These are phyloP conservation scores for Pteronura brasiliensis DNA, from an alignment of 2,113 vertebrate species.

Conservation along the genomic window DNA sequence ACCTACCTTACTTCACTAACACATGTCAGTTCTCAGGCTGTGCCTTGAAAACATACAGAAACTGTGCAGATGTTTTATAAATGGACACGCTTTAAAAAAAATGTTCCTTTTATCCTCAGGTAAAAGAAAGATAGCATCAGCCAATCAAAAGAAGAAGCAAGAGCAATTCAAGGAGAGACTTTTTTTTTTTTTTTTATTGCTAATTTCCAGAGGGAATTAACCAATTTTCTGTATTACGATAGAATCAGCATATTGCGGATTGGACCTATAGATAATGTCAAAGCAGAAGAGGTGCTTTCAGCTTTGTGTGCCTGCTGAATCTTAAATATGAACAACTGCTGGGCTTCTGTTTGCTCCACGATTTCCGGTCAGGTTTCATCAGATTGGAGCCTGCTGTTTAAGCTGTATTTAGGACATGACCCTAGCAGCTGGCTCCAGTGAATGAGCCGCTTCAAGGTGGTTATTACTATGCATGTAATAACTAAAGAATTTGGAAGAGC, in stretches of 20 bases:
- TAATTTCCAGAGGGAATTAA: constrained; percentile 89
- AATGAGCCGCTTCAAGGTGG: constrained; percentile 70
- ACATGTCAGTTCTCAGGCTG: neutral
- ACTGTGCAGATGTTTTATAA: constrained; percentile 61
- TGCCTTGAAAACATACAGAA: constrained; percentile 13
- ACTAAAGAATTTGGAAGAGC: constrained; percentile 60
- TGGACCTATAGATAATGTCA: constrained; percentile 88
- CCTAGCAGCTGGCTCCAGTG: constrained; percentile 63
- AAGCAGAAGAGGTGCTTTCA: constrained; percentile 78
- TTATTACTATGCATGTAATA: constrained; percentile 63
- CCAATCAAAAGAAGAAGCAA: constrained; percentile 87
- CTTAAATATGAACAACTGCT: constrained; percentile 77
- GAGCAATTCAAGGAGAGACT: constrained; percentile 92
- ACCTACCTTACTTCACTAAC: constrained; percentile 45
- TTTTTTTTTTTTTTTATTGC: constrained; percentile 90
- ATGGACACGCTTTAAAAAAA: constrained; percentile 49
- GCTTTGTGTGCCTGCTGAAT: constrained; percentile 81
- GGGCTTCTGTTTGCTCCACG: constrained; percentile 76
- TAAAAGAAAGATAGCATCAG: constrained; percentile 89
- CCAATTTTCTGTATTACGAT: constrained; percentile 94
- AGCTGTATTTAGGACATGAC: constrained; percentile 67
- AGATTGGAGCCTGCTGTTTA: constrained; percentile 70
- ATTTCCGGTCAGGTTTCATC: constrained; percentile 77
- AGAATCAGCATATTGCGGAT: constrained; percentile 93
- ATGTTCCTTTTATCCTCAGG: constrained; percentile 67